Evolutionary conservation across 2,113 vertebrate species (phyloP).

Genomic region (Mormyrus lacerda): DNA sequence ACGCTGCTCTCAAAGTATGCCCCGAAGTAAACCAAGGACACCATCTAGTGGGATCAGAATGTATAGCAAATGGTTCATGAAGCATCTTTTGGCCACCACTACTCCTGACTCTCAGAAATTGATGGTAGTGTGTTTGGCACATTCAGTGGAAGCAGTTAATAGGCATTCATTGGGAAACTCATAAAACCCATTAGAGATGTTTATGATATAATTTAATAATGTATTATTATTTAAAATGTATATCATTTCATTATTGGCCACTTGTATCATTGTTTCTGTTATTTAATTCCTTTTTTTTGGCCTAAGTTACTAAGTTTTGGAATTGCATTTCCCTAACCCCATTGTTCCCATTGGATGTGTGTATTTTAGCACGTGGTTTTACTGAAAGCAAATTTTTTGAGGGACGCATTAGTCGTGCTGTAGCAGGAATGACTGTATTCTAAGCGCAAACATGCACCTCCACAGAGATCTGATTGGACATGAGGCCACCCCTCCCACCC

Average conservation of each 20-base stretch:
- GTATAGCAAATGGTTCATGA: neutral
- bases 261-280: neutral
- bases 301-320: neutral
- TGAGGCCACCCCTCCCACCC: neutral
- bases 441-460: neutral
- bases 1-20: neutral
- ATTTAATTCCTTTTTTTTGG: neutral
- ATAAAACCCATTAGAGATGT: neutral
- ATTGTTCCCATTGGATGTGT: neutral
- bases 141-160: neutral
- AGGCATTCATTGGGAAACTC: neutral
- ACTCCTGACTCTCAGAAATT: neutral
- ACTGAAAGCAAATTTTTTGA: neutral
- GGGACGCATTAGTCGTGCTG: neutral
- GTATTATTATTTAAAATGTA: neutral
- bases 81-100: neutral
- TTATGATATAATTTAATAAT: neutral
- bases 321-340: too few relatives aligned
- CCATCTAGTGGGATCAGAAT: neutral
- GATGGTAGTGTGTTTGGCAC: neutral
- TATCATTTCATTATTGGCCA: neutral
- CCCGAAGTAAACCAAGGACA: neutral
- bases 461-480: neutral
- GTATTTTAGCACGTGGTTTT: neutral
- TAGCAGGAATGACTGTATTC: neutral